Percentiles rank a stretch among this genome's conserved stretches.
Evolutionary conservation across 23 tunicate species (phyloP).

Genomic region (Styela clava): DNA sequence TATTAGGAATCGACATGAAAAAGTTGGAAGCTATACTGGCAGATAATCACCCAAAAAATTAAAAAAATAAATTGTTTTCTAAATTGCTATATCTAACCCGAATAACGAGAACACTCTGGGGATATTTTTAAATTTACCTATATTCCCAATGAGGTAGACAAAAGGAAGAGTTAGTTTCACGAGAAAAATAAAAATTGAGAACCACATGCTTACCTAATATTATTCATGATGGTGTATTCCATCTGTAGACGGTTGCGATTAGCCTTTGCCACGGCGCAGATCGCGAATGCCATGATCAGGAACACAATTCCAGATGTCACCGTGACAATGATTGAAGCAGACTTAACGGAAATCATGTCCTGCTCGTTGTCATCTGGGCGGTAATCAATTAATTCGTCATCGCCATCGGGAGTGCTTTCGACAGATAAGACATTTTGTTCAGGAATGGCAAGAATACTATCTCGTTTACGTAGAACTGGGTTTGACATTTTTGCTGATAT

Average conservation of each 20-base stretch:
- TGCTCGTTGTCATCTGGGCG: background rate
- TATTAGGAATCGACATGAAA: too few relatives aligned
- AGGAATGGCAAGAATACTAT: background rate
- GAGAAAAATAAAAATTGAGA: background rate
- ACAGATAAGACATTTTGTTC: background rate
- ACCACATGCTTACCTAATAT: background rate
- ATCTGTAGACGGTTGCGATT: background rate
- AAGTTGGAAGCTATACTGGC: too few relatives aligned
- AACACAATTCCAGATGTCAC: constrained; percentile 27
- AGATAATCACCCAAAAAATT: too few relatives aligned
- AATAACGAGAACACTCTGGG: too few relatives aligned
- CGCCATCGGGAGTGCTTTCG: background rate
- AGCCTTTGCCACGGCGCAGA: constrained; percentile 16
- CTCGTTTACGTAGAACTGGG: background rate
- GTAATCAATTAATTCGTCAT: too few relatives aligned
- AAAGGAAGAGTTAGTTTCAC: background rate
- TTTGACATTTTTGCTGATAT: constrained; percentile 16
- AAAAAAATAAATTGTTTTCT: too few relatives aligned
- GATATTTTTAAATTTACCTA: too few relatives aligned
- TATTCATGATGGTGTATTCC: background rate
- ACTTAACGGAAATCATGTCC: constrained; percentile 17
- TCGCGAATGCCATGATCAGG: constrained; percentile 44
- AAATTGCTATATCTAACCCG: too few relatives aligned
- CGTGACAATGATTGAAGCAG: constrained; percentile 30
- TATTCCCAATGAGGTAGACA: background rate